Conservation (phyloP, 1,140 invertebrate genomes). For the Delia radicum region DNA sequence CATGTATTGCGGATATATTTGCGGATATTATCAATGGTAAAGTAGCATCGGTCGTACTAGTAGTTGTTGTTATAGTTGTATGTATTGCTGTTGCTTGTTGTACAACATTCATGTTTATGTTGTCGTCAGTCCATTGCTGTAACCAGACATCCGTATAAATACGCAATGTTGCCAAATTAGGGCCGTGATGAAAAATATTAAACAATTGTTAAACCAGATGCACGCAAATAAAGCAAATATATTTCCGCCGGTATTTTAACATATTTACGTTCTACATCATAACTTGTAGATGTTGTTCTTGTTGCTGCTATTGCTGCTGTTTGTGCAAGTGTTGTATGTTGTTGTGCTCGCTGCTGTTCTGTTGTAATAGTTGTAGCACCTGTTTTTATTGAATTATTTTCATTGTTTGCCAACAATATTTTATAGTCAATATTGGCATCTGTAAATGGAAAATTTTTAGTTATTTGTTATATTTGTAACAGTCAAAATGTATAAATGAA, state of each 20-base stretch:
- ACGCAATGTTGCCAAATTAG: slow-evolving; percentile 62
- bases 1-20: slow-evolving; percentile 11
- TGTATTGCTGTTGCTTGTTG: neutral
- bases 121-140: slow-evolving; percentile 61
- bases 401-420: slow-evolving; percentile 36
- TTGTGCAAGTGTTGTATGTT: neutral
- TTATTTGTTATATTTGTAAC: too few relatives aligned
- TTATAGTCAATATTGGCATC: slow-evolving; percentile 37
- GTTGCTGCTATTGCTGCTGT: neutral
- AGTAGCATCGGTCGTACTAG: too few relatives aligned
- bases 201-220: slow-evolving; percentile 63
- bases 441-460: neutral
- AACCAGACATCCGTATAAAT: slow-evolving; percentile 68
- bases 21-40: too few relatives aligned
- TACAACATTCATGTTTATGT: neutral
- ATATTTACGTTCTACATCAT: slow-evolving; percentile 63
- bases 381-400: slow-evolving; percentile 24
- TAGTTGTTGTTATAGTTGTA: neutral
- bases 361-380: neutral
- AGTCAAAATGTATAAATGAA: too few relatives aligned
- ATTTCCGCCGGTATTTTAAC: slow-evolving; percentile 64
- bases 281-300: neutral
- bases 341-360: neutral
- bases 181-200: slow-evolving; percentile 61
- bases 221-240: slow-evolving; percentile 65